These are phyloP conservation scores for Protula sp. DNA, from an alignment of 2,888 invertebrate genomes.

Conservation along the genomic window DNA sequence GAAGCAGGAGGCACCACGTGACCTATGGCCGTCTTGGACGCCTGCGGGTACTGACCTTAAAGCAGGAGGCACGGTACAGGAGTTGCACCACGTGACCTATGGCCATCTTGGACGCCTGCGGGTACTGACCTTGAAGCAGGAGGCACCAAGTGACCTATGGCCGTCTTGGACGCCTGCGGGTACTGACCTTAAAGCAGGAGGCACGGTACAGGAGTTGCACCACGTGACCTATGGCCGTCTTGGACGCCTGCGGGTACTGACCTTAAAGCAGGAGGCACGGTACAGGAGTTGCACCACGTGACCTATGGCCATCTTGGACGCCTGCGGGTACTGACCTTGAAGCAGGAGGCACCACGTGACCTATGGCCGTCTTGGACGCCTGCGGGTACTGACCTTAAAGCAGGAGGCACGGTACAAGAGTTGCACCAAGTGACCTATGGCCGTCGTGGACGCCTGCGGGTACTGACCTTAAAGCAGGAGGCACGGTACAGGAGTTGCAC, in stretches of 20 bases:
- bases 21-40: slow-evolving; percentile 97
- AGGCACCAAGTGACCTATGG: slow-evolving; percentile 97
- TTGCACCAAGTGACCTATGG: no score
- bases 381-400: slow-evolving; percentile 73
- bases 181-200: slow-evolving; percentile 89
- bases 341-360: no score
- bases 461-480: no score
- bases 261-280: slow-evolving; percentile 88
- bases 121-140: no score
- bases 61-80: background rate
- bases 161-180: slow-evolving; percentile 96
- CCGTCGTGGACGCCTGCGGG: no score
- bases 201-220: slow-evolving; percentile 96
- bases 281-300: slow-evolving; percentile 97
- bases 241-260: slow-evolving; percentile 81
- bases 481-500: no score
- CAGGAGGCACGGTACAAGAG: no score
- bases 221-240: slow-evolving; percentile 98
- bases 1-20: no score
- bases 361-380: slow-evolving; percentile 97
- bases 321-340: slow-evolving; percentile 72
- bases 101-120: no score
- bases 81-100: background rate
- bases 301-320: slow-evolving; percentile 97
- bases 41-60: slow-evolving; percentile 74